Evolutionary conservation across 2,797 vertebrate genomes (phyloP).

Genomic region (Natrix natrix): DNA sequence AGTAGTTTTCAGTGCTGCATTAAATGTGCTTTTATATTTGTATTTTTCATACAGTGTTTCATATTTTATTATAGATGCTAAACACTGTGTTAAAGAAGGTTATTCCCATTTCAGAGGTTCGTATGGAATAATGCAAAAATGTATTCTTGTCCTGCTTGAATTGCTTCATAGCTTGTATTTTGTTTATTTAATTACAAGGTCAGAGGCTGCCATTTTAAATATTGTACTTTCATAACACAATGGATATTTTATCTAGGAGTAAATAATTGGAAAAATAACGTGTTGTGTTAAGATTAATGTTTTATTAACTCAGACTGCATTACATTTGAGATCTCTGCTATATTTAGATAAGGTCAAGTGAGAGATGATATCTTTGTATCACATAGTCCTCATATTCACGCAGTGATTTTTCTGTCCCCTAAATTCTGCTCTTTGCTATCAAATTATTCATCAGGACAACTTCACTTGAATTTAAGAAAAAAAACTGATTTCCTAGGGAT

Average conservation of each 20-base stretch:
- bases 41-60: background rate
- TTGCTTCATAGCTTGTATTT: background rate
- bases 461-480: background rate
- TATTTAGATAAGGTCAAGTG: conserved; percentile 40
- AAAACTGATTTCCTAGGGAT: background rate
- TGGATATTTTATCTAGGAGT: background rate
- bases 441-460: background rate
- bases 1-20: background rate
- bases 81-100: background rate
- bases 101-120: background rate
- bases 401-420: conserved; percentile 10
- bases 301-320: conserved; percentile 4
- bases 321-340: conserved; percentile 33
- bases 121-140: background rate
- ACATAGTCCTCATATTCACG: background rate
- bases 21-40: background rate
- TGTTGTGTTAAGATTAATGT: fast-evolving
- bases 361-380: conserved; percentile 1
- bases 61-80: background rate
- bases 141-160: background rate
- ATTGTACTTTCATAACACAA: background rate
- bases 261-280: background rate
- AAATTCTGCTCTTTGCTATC: background rate
- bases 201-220: background rate
- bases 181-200: background rate